These are phyloP conservation scores for Miichthys miiuy DNA, from an alignment of 2,797 vertebrate species.

Conservation along the genomic window DNA sequence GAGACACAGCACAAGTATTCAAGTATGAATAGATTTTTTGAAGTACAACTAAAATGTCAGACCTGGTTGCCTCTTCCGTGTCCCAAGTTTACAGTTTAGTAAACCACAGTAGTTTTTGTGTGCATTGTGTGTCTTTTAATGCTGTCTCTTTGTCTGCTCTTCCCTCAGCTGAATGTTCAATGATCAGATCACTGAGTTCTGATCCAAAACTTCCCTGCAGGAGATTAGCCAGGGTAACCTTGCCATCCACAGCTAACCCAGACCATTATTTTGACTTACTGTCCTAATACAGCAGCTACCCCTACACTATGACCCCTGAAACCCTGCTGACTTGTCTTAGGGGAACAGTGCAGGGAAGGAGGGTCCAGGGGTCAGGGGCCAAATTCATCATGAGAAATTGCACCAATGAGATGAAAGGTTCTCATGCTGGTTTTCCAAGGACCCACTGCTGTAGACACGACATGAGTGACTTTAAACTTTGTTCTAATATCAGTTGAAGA, in stretches of 20 bases:
- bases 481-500: neutral
- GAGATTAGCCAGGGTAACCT: constrained; percentile 57
- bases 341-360: neutral
- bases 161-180: constrained; percentile 8
- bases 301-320: constrained; percentile 11
- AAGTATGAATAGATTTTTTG: too few species aligned
- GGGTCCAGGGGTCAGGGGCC: constrained; percentile 4
- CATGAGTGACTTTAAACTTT: too few species aligned
- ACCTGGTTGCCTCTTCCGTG: too few species aligned
- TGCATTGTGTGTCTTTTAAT: too few species aligned
- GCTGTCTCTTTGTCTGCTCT: neutral
- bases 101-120: too few species aligned
- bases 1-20: too few species aligned
- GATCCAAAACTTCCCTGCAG: constrained; percentile 62
- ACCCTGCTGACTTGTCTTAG: constrained; percentile 29
- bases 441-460: constrained; percentile 4
- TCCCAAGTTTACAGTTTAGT: too few species aligned
- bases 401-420: constrained; percentile 8
- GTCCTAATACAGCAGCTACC: constrained; percentile 43
- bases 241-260: constrained; percentile 44
- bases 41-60: too few species aligned
- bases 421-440: neutral
- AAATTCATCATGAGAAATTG: constrained; percentile 22
- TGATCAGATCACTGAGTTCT: constrained; percentile 40
- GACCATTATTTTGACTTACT: constrained; percentile 55